phyloP scores from a whole-genome alignment of 2,888 invertebrate genomes.

The Globia sparganii region DNA sequence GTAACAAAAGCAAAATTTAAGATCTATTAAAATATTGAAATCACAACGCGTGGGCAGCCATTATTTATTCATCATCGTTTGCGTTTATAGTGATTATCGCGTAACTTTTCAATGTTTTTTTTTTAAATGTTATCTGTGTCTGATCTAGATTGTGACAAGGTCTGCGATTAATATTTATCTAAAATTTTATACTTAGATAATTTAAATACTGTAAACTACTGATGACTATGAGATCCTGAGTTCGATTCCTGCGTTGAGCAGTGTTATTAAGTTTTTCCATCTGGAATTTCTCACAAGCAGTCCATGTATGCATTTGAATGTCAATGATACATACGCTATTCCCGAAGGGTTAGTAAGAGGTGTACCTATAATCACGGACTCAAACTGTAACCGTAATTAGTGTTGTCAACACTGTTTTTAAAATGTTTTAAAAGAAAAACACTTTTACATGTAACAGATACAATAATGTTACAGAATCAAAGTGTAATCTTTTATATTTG shows the following conservation, averaged over 20 bases:
- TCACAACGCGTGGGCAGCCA: slow-evolving; percentile 51
- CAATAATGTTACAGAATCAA: too few relatives aligned
- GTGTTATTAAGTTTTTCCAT: too few relatives aligned
- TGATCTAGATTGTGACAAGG: slow-evolving; percentile 43
- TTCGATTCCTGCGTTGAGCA: background rate
- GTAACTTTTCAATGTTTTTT: slow-evolving; percentile 21
- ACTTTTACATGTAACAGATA: too few relatives aligned
- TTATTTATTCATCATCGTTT: slow-evolving; percentile 50
- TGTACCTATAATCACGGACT: too few relatives aligned
- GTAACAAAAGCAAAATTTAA: slow-evolving; percentile 23
- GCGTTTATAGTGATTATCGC: slow-evolving; percentile 37
- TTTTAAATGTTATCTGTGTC: background rate
- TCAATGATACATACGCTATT: background rate
- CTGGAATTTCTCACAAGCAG: background rate
- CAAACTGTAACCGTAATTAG: too few relatives aligned
- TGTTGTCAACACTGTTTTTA: too few relatives aligned
- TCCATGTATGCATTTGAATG: background rate
- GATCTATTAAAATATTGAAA: slow-evolving; percentile 57
- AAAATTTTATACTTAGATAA: background rate
- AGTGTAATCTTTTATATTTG: too few relatives aligned
- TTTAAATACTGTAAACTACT: background rate
- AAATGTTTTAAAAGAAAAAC: too few relatives aligned
- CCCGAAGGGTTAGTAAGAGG: background rate
- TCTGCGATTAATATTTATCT: slow-evolving; percentile 27
- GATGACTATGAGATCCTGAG: background rate